Conservation (phyloP, 2,888 invertebrate genomes). For the Phlogophora meticulosa region DNA sequence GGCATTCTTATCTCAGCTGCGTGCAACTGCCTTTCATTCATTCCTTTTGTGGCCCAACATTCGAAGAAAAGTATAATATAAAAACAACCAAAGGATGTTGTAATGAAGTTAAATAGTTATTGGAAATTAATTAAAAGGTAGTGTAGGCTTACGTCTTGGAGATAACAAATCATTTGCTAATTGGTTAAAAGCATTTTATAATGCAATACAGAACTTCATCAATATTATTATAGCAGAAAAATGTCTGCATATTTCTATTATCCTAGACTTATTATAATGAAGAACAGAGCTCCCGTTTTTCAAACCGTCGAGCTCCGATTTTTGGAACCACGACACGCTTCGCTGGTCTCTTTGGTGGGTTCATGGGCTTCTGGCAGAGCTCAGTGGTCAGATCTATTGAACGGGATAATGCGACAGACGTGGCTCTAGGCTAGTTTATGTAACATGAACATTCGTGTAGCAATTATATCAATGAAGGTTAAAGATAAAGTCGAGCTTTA, state of each 20-base stretch:
- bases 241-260: too few relatives aligned
- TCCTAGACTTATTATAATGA: slow-evolving; percentile 1
- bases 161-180: neutral
- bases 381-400: slow-evolving; percentile 47
- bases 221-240: too few relatives aligned
- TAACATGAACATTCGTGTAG: slow-evolving; percentile 2
- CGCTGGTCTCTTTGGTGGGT: slow-evolving; percentile 35
- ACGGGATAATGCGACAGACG: slow-evolving; percentile 22
- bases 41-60: too few relatives aligned
- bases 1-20: too few relatives aligned
- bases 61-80: too few relatives aligned
- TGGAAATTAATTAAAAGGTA: too few relatives aligned
- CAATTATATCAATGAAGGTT: slow-evolving; percentile 9
- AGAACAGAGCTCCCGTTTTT: slow-evolving; percentile 1
- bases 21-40: too few relatives aligned
- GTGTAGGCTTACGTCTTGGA: neutral
- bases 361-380: slow-evolving; percentile 1
- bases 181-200: neutral
- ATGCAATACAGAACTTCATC: too few relatives aligned
- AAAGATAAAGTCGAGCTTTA: neutral
- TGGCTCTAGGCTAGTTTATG: slow-evolving; percentile 8
- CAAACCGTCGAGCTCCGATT: neutral
- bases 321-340: slow-evolving; percentile 34
- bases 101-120: too few relatives aligned
- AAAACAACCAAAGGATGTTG: too few relatives aligned